These are phyloP conservation scores for Heliothis subflexa DNA, from an alignment of 1,140 invertebrate genomes.

Conservation along the genomic window DNA sequence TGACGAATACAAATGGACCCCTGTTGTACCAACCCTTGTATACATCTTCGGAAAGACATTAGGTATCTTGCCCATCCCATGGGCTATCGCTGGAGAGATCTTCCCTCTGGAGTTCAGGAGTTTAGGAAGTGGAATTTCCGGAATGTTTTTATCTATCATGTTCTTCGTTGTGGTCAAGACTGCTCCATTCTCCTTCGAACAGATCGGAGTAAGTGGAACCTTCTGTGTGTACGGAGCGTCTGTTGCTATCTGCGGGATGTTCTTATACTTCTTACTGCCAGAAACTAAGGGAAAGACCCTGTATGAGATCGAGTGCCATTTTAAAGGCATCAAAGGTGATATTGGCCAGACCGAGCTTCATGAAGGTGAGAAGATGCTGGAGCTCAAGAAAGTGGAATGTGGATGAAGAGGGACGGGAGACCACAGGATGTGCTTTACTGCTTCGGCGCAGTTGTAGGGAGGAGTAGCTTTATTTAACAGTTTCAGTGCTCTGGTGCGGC, in stretches of 20 bases:
- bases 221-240: constrained; percentile 88
- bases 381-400: constrained; percentile 72
- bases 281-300: constrained; percentile 90
- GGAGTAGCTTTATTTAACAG: constrained; percentile 24
- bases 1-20: constrained; percentile 75
- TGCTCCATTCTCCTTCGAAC: constrained; percentile 85
- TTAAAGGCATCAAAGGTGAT: constrained; percentile 66
- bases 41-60: constrained; percentile 81
- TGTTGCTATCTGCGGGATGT: constrained; percentile 87
- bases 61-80: constrained; percentile 86
- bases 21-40: constrained; percentile 69
- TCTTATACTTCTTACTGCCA: constrained; percentile 88
- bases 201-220: constrained; percentile 86
- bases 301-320: constrained; percentile 88
- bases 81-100: constrained; percentile 87
- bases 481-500: constrained; percentile 20
- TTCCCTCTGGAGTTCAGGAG: constrained; percentile 85
- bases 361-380: constrained; percentile 77
- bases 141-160: constrained; percentile 87
- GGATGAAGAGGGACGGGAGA: constrained; percentile 62
- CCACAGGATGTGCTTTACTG: constrained; percentile 69
- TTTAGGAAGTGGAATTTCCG: constrained; percentile 86
- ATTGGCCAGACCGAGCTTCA: constrained; percentile 47
- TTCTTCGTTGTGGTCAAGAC: constrained; percentile 89
- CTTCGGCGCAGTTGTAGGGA: constrained; percentile 56